These are phyloP conservation scores for Bombyx mori DNA, from an alignment of 1,140 invertebrate species.

Conservation along the genomic window DNA sequence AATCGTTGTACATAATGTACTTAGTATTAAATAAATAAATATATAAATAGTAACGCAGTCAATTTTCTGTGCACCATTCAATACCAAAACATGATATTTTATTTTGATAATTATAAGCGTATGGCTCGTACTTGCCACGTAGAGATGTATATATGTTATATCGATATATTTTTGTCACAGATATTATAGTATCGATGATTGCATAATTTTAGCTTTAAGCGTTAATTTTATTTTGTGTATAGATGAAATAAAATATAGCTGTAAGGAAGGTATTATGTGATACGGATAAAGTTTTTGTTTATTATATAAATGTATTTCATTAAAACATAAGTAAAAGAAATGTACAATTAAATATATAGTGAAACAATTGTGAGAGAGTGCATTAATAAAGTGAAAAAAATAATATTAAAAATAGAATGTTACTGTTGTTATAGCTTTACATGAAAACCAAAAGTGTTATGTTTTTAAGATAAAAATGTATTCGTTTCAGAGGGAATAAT, in stretches of 20 bases:
- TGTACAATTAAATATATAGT: no score
- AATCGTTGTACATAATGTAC: constrained; percentile 12
- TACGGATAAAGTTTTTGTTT: constrained; percentile 15
- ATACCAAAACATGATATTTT: constrained; percentile 7
- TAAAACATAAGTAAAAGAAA: not conserved
- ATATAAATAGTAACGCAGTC: constrained; percentile 41
- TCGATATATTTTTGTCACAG: constrained; percentile 45
- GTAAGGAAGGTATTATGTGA: constrained; percentile 54
- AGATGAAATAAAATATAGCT: constrained; percentile 28
- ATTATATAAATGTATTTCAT: constrained; percentile 1
- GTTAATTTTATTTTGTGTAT: constrained; percentile 33
- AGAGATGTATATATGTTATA: constrained; percentile 28
- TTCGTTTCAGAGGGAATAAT: constrained; percentile 15
- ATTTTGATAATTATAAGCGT: constrained; percentile 15
- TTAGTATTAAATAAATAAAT: constrained; percentile 15
- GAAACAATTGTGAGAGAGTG: no score
- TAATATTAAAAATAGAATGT: constrained; percentile 38
- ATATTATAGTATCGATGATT: constrained; percentile 59
- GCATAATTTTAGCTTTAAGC: constrained; percentile 62
- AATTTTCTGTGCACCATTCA: constrained; percentile 40
- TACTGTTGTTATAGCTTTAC: constrained; percentile 68
- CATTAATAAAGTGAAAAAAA: no score
- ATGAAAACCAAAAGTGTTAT: constrained; percentile 67
- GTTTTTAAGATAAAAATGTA: constrained; percentile 41
- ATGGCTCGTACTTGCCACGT: constrained; percentile 34